A percentile compares a stretch with the other conserved stretches of the same genome.
These are phyloP conservation scores for Centroberyx gerrardi DNA, from an alignment of 2,797 vertebrate species.

Conservation along the genomic window DNA sequence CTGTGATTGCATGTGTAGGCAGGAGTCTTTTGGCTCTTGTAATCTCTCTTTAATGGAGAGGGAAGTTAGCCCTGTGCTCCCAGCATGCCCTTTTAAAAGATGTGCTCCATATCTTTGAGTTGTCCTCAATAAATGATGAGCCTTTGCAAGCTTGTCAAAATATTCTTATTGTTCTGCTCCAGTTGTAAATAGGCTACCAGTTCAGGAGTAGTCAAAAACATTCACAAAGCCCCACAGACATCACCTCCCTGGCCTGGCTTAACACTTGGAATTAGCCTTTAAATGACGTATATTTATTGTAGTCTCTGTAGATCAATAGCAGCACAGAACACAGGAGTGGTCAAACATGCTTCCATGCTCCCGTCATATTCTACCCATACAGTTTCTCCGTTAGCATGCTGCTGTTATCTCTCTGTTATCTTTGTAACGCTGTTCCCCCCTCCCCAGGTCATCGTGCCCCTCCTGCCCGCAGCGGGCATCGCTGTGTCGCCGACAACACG, in stretches of 20 bases:
- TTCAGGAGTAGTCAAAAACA: no score
- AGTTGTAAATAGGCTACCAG: no score
- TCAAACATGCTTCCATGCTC: not conserved
- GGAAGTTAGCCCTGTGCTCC: not conserved
- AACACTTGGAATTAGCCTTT: not conserved
- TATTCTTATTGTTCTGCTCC: not conserved
- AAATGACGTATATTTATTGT: not conserved
- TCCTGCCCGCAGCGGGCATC: slow-evolving; percentile 95
- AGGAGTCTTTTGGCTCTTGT: not conserved
- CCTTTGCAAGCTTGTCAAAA: not conserved
- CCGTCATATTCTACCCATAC: not conserved
- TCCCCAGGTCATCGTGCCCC: slow-evolving; percentile 89
- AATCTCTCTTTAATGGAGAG: not conserved
- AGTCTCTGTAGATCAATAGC: not conserved
- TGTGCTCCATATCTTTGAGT: not conserved
- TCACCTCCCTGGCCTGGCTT: not conserved
- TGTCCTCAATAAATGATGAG: not conserved
- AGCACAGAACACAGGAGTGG: no score
- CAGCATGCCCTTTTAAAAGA: not conserved
- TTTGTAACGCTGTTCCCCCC: slow-evolving; percentile 1
- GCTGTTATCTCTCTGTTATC: not conserved
- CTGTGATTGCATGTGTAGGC: not conserved
- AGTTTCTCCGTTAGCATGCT: not conserved
- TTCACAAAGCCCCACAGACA: no score
- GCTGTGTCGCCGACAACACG: slow-evolving; percentile 95